A percentile compares a stretch with the other conserved stretches of the same genome.
Conservation (phyloP, 2,888 invertebrate genomes). For the Alloscopus bannaensis region DNA sequence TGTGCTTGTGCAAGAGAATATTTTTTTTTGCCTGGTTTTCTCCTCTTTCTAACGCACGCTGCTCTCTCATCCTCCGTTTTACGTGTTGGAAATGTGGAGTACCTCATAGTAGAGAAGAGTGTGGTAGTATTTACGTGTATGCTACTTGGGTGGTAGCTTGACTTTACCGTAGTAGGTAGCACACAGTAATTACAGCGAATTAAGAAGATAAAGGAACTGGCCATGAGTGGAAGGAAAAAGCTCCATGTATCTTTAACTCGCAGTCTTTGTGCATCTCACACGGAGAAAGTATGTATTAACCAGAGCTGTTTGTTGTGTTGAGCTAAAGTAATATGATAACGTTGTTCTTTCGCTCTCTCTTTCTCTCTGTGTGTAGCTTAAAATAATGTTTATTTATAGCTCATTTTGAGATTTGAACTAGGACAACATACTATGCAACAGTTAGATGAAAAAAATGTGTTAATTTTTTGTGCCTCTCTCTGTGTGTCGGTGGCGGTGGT, state of each 20-base stretch:
- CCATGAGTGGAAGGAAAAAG: slow-evolving; percentile 13
- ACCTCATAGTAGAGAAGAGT: slow-evolving; percentile 28
- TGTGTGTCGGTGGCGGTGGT: no score
- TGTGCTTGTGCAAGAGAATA: slow-evolving; percentile 9
- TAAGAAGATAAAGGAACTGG: slow-evolving; percentile 12
- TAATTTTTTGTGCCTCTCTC: no score
- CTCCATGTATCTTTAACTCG: background rate
- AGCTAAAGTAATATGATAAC: slow-evolving; percentile 20
- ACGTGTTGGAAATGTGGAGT: slow-evolving; percentile 30
- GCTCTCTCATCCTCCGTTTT: slow-evolving; percentile 16
- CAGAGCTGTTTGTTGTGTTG: slow-evolving; percentile 6
- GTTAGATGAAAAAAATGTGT: background rate
- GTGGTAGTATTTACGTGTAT: slow-evolving; percentile 25
- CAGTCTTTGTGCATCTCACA: background rate
- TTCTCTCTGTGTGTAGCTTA: no score
- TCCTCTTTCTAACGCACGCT: slow-evolving; percentile 11
- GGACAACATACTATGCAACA: background rate
- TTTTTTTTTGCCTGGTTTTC: slow-evolving; percentile 16
- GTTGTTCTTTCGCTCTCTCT: no score
- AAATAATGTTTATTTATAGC: no score
- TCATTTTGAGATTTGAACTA: background rate
- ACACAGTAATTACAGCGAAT: slow-evolving; percentile 21
- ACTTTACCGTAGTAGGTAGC: background rate
- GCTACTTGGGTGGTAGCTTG: slow-evolving; percentile 14
- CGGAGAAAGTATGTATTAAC: no score